These are phyloP conservation scores for Astur gentilis DNA, from an alignment of 2,113 vertebrate species.

Conservation along the genomic window DNA sequence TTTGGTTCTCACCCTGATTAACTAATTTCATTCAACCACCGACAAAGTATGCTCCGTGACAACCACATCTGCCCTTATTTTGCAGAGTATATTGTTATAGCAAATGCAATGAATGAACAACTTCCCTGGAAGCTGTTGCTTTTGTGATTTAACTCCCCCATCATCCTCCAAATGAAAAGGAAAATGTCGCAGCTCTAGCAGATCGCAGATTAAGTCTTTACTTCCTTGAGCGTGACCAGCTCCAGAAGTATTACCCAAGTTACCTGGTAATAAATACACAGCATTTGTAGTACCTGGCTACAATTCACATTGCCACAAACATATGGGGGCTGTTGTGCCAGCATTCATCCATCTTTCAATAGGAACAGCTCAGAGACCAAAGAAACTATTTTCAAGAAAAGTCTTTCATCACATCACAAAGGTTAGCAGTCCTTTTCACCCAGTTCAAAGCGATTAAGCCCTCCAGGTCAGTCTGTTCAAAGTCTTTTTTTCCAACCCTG, in stretches of 20 bases:
- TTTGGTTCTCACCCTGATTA: neutral
- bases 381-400: neutral
- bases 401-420: neutral
- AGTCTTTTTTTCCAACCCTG: neutral
- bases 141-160: neutral
- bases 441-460: neutral
- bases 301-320: accelerated
- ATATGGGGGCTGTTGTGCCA: neutral
- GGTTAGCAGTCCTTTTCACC: neutral
- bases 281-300: neutral
- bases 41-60: neutral
- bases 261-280: neutral
- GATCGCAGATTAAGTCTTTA: neutral
- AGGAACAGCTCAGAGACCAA: neutral
- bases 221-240: neutral
- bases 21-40: neutral
- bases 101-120: accelerated
- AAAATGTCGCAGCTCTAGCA: neutral
- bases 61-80: neutral
- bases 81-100: accelerated
- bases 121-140: neutral
- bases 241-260: neutral
- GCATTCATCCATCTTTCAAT: neutral
- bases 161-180: neutral
- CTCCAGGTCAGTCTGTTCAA: neutral